Conservation (phyloP, 2,888 invertebrate species). For the Xestia c-nigrum region DNA sequence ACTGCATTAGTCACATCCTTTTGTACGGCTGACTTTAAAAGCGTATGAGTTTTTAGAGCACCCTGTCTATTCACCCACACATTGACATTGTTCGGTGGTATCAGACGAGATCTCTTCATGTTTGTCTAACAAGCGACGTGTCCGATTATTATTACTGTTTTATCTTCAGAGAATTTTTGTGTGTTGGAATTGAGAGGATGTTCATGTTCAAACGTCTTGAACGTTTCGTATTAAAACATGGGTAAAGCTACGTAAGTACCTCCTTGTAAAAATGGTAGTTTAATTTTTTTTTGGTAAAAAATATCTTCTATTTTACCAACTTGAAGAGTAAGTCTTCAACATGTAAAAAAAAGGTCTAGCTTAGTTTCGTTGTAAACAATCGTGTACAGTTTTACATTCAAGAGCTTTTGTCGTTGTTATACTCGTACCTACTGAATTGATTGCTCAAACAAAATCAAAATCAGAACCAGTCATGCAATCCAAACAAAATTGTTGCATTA, state of each 20-base stretch:
- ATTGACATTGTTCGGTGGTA: slow-evolving; percentile 84
- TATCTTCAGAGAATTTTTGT: slow-evolving; percentile 75
- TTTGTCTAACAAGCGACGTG: slow-evolving; percentile 90
- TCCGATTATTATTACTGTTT: slow-evolving; percentile 88
- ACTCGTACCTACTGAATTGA: slow-evolving; percentile 12
- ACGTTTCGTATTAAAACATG: neutral
- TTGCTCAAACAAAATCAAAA: slow-evolving; percentile 49
- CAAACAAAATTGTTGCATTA: slow-evolving; percentile 41
- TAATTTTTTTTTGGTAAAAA: neutral
- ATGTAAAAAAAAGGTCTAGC: neutral
- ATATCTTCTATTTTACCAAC: neutral
- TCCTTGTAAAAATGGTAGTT: neutral
- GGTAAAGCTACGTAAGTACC: neutral
- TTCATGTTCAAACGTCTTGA: slow-evolving; percentile 1
- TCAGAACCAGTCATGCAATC: slow-evolving; percentile 50
- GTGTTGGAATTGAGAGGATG: slow-evolving; percentile 73
- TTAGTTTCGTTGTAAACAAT: neutral
- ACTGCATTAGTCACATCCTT: slow-evolving; percentile 80
- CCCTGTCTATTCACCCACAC: slow-evolving; percentile 84
- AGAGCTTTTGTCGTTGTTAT: neutral
- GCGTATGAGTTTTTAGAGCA: slow-evolving; percentile 72
- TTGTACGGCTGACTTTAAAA: slow-evolving; percentile 64
- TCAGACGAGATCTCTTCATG: slow-evolving; percentile 86
- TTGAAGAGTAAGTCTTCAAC: too few relatives aligned
- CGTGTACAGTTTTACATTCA: neutral